Evolutionary conservation across 2,888 invertebrate species (phyloP).

Genomic region (Dysmachus trigonus): DNA sequence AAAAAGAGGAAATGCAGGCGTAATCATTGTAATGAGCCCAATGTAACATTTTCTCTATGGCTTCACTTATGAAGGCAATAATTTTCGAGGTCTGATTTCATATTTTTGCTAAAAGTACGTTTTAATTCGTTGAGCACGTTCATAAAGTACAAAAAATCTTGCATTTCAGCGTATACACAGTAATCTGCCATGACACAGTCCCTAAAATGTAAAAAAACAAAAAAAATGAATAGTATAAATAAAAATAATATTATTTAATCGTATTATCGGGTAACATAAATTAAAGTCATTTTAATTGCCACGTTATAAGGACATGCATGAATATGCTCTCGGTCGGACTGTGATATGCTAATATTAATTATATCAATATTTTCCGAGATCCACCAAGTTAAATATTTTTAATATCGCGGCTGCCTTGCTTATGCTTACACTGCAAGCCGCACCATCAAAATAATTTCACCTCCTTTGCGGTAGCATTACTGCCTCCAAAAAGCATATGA

Average conservation of each 20-base stretch:
- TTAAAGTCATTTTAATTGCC: slow-evolving; percentile 4
- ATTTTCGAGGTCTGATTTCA: slow-evolving; percentile 5
- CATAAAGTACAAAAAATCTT: slow-evolving; percentile 11
- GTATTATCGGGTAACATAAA: slow-evolving; percentile 2
- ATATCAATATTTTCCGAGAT: neutral
- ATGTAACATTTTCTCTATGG: neutral
- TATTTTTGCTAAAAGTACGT: slow-evolving; percentile 16
- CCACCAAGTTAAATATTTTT: neutral
- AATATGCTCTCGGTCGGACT: neutral
- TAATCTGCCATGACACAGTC: neutral
- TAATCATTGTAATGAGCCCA: neutral
- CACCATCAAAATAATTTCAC: neutral
- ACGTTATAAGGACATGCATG: neutral
- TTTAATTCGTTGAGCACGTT: neutral
- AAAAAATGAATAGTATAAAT: neutral
- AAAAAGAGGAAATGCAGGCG: neutral
- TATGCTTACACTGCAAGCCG: neutral
- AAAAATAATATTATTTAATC: neutral
- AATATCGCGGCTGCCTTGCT: neutral
- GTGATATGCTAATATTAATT: slow-evolving; percentile 13
- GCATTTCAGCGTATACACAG: neutral
- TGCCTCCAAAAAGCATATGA: neutral
- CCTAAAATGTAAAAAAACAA: neutral
- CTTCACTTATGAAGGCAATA: slow-evolving; percentile 9
- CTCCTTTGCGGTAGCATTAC: neutral